A percentile compares a stretch with the other conserved stretches of the same genome.
phyloP scores from a whole-genome alignment of 2,113 vertebrate genomes.

The Oncorhynchus tshawytscha region DNA sequence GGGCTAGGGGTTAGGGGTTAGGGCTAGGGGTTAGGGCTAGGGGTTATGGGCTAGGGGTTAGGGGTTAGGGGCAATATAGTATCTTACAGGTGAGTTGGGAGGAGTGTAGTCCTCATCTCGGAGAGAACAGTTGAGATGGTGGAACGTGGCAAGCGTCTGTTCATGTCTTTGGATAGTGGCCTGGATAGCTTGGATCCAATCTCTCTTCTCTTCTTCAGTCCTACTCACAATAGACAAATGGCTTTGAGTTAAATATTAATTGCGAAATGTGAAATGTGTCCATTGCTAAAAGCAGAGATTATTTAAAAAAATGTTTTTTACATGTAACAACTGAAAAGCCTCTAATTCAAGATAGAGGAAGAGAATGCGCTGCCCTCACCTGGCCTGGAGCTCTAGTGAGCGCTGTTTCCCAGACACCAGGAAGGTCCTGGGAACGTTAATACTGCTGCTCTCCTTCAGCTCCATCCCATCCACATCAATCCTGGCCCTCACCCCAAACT shows the following conservation, averaged over 20 bases:
- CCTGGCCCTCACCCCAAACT: conserved; percentile 86
- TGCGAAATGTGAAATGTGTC: neutral
- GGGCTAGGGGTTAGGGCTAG: too few relatives aligned
- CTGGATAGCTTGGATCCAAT: conserved; percentile 93
- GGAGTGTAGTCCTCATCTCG: conserved; percentile 59
- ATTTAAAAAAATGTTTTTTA: too few relatives aligned
- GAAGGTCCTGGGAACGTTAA: conserved; percentile 82
- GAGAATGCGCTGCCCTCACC: conserved; percentile 57
- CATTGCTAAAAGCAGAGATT: too few relatives aligned
- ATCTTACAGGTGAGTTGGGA: too few relatives aligned
- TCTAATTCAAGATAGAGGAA: too few relatives aligned
- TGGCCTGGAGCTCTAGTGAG: conserved; percentile 87
- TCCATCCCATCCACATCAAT: conserved; percentile 93
- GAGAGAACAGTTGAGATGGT: conserved; percentile 78
- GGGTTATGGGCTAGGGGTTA: too few relatives aligned
- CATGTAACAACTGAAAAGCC: too few relatives aligned
- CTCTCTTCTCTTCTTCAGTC: conserved; percentile 90
- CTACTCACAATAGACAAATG: conserved; percentile 54
- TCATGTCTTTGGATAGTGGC: conserved; percentile 86
- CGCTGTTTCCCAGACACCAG: conserved; percentile 89
- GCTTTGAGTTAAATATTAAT: neutral
- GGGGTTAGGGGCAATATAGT: too few relatives aligned
- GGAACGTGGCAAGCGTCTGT: conserved; percentile 83
- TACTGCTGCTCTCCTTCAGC: conserved; percentile 86
- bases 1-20: too few relatives aligned